These are phyloP conservation scores for Tonatia bakeri DNA, from an alignment of 2,113 vertebrate species.

Conservation along the genomic window DNA sequence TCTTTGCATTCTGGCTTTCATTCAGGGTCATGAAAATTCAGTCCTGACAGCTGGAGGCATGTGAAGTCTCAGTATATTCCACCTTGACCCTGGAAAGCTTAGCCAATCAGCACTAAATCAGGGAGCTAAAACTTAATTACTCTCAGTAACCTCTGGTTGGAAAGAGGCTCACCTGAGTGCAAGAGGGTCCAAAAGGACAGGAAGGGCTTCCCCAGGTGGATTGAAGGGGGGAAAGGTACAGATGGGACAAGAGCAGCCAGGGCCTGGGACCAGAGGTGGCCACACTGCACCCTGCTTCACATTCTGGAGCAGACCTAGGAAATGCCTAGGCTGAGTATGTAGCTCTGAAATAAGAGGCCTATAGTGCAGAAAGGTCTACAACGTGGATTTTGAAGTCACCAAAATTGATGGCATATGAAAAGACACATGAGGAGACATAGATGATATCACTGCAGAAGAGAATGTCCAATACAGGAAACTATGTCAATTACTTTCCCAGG, in stretches of 20 bases:
- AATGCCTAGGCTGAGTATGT: rapidly evolving
- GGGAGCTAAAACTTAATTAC: not conserved
- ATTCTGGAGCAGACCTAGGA: rapidly evolving
- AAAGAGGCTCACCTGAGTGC: not conserved
- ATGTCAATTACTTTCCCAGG: not conserved
- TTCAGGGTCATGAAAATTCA: not conserved
- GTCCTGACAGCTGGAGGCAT: not conserved
- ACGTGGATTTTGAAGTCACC: not conserved
- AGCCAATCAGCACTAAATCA: not conserved
- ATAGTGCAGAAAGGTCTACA: rapidly evolving
- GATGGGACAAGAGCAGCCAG: rapidly evolving
- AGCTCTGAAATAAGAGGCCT: not conserved
- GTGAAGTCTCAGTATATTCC: not conserved
- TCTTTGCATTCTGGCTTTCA: not conserved
- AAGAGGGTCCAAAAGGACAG: not conserved
- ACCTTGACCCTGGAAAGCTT: not conserved
- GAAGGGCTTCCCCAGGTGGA: not conserved
- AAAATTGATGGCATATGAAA: not conserved
- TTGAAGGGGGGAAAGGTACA: not conserved
- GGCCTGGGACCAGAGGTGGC: not conserved
- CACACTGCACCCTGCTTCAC: not conserved
- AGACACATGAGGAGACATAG: not conserved
- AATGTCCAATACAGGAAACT: not conserved
- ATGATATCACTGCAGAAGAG: not conserved
- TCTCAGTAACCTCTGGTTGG: not conserved